Evolutionary conservation across 1,140 invertebrate species (phyloP), one percentile per base, ranked within the genome.

Genomic region (Trachymyrmex septentrionalis): DNA sequence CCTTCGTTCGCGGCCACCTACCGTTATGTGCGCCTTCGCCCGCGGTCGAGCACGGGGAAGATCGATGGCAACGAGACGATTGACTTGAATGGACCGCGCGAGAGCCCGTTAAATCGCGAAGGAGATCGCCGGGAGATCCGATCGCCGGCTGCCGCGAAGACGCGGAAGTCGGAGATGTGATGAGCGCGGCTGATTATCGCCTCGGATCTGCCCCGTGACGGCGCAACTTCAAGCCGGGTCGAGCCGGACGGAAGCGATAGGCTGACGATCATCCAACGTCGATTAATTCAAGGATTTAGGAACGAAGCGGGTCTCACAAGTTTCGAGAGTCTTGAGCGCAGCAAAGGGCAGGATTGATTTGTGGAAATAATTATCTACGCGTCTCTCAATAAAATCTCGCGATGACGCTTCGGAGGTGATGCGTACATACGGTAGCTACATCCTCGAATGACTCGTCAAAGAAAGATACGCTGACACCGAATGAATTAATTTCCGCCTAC

Each of bases 81-180:
- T 85, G 88, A 89, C 77, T 90, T 73, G 88, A 89, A 90, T 75
- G 88, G 82, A 85, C 72, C 88, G 77, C 69, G 63, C 48, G 63
- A 24, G 44, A 10, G 30, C 30, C 63, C 48, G 77, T 85, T 77
- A 87, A 85, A 88, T 88, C 88, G 57, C 44, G 21, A 61, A 24
- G 24, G 55, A 72, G 64, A 66, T 88, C 87, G 34, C 19, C n/a
- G 53, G 72, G 63, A 69, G 66, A 69, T 85, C 71, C 75, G 81
- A 84, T 78, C 50, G 57, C 44, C 76, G 63, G 30, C 38, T 69
- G 44, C 82, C 84, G 69, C 86, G 87, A 84, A 77, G 73, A 90
- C 59, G 66, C 88, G 88, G 88, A 90, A 90, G 88, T 90, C 69
- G 78, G n/a, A 21, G 50, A 50, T 48, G 55, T 75, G 69, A 84